Base-by-base conservation (phyloP, 2,113 vertebrate genomes). In the Emydura subglobosa region DNA sequence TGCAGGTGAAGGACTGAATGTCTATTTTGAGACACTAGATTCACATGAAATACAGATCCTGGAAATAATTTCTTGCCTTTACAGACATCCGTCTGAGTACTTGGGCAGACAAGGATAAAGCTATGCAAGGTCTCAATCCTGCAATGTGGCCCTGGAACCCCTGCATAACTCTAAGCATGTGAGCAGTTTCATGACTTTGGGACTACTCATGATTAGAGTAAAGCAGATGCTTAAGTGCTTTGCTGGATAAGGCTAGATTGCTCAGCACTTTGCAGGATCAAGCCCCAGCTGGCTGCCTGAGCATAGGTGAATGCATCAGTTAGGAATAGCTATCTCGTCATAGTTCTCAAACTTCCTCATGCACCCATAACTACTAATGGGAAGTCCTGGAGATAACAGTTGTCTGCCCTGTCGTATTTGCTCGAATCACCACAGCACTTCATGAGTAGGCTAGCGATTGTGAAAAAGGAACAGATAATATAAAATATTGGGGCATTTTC, bases 31-130 rank as follows among this genome's bases (percentile, higher is more conserved):
- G 27, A 68, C 21, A n/a, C 22, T 72, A 82, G 59, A 19, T 80
- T 91, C 87, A 74, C 85, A 47, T 16, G 31, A 85, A 87, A 42
- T 86, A 44, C 68, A 49, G 90, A 92, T 93, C 93, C 91, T 3
- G 72, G 82, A 95, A 96, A 96, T 92, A 87, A 8, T 81, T 84
- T 89, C 51, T 90, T 91, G 94, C 94, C 94, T 94, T 94, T 84
- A 16, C 90, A 88, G 34, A 91, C 87, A 57, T 97, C 39, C 61
- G 80, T 80, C 44, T 87, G 55, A 49, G 89, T 88, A 61, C 7
- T 61, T 96, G 92, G 94, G 92, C 93, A 91, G 87, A 61, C 91
- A 1, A 72, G 82, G 61, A 83, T 34, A 90, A 61, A 93, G 91
- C 80, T 31, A 25, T 84, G 88, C 87, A 86, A 76, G 85, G 55